Evolutionary conservation across 2,888 invertebrate genomes (phyloP).

Genomic region (Caenorhabditis sp.): DNA sequence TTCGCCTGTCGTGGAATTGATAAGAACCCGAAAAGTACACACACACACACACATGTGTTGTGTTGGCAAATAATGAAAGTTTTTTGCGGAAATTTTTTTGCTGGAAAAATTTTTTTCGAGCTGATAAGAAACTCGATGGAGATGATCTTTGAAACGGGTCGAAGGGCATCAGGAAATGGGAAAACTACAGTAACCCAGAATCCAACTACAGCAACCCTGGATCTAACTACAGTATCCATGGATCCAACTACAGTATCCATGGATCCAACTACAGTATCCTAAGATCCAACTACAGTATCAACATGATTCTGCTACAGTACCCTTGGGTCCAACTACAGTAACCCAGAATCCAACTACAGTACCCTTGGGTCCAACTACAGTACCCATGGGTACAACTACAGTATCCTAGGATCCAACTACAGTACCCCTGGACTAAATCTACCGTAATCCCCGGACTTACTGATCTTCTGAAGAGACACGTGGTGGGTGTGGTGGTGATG

Average conservation of each 20-base stretch:
- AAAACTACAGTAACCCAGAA: neutral
- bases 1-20: constrained; percentile 8
- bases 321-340: neutral
- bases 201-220: neutral
- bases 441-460: constrained; percentile 50
- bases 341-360: neutral
- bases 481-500: constrained; percentile 63
- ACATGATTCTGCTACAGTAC: neutral
- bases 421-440: neutral
- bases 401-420: neutral
- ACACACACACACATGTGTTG: constrained; percentile 18
- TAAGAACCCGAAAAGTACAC: constrained; percentile 3
- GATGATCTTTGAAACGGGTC: constrained; percentile 28
- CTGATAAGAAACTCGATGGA: constrained; percentile 4
- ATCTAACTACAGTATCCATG: neutral
- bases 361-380: neutral
- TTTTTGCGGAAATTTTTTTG: neutral
- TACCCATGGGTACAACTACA: neutral
- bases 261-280: neutral
- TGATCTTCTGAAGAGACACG: constrained; percentile 60
- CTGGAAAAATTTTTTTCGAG: neutral
- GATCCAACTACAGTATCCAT: neutral
- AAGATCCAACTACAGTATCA: neutral
- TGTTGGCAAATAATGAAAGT: constrained; percentile 43
- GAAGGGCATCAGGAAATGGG: neutral